Conservation (phyloP, 1,140 invertebrate species). For the Drosophila erecta region DNA sequence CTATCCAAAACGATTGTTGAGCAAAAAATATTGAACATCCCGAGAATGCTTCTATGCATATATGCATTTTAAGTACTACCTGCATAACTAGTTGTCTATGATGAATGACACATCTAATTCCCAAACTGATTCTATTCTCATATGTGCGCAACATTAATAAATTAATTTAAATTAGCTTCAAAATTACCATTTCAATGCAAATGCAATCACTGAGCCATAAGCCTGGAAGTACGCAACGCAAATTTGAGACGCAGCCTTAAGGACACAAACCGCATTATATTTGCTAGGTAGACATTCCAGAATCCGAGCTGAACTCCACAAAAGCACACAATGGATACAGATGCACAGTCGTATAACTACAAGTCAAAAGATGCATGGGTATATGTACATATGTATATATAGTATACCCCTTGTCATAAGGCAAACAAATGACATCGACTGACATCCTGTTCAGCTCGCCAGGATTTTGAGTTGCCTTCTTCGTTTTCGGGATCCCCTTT, state of each 20-base stretch:
- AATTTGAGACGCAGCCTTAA: conserved; percentile 3
- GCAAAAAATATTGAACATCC: too few relatives aligned
- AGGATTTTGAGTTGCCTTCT: conserved; percentile 24
- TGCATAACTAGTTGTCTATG: conserved; percentile 10
- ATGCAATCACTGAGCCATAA: conserved; percentile 24
- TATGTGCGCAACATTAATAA: conserved; percentile 33
- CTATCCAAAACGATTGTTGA: neutral
- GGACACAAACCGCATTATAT: conserved; percentile 4
- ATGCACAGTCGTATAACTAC: conserved; percentile 9
- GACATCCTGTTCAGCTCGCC: conserved; percentile 33
- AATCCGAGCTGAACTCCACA: conserved; percentile 8
- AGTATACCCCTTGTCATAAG: conserved; percentile 38
- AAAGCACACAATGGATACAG: conserved; percentile 20
- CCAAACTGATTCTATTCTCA: neutral
- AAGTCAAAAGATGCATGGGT: neutral
- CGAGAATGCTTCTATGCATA: too few relatives aligned
- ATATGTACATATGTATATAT: neutral
- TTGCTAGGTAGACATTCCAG: conserved; percentile 25
- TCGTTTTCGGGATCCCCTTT: conserved; percentile 40
- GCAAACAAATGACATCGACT: conserved; percentile 56
- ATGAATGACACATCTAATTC: neutral
- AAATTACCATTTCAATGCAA: conserved; percentile 28
- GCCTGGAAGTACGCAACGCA: conserved; percentile 48
- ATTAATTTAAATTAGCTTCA: conserved; percentile 26
- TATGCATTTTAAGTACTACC: neutral